Evolutionary conservation across 2,113 vertebrate species (phyloP), one percentile per base, ranked within the genome.

Genomic region (Corvus hawaiiensis): DNA sequence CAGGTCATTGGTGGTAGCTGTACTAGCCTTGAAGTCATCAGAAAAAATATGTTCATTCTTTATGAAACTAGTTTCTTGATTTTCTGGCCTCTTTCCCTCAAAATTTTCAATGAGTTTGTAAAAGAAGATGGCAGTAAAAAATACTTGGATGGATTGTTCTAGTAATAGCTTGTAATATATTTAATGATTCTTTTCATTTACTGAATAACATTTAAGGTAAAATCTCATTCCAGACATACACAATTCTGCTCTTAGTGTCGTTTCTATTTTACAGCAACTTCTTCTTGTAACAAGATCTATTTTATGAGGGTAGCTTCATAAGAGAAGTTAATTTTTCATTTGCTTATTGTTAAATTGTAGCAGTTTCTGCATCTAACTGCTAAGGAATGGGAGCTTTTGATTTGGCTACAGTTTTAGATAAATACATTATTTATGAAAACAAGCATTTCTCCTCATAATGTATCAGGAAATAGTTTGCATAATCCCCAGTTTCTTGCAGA

Each of bases 151-250:
- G 46, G 76, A 89, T 97, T 97, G 90, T 95, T 94, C 72, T 74
- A 94, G 92, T 89, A 97, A 94, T 93, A 90, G 7, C 39, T 93
- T 87, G 89, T 78, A 97, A 90, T 85, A 56, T 82, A 95, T 95
- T 97, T 97, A 96, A 97, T 94, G 88, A 87, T 92, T 95, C 69
- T 96, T 98, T 98, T 97, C 54, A 95, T 97, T 98, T 97, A 94
- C 84, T 83, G 92, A 85, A 89, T 92, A 96, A 87, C 88, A 92
- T 97, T 96, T 93, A 68, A 94, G 86, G 87, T 88, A 89, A 94
- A 96, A 87, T 85, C 56, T 93, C 67, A 94, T 94, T 97, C 20
- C 55, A 96, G 94, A 91, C 76, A 87, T 66, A 97, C 32, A 59
- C 49, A 94, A 49, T 97, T 95, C 78, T 94, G 93, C 92, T 97